phyloP scores from a whole-genome alignment of 2,797 vertebrate species.

The Monodelphis domestica region DNA sequence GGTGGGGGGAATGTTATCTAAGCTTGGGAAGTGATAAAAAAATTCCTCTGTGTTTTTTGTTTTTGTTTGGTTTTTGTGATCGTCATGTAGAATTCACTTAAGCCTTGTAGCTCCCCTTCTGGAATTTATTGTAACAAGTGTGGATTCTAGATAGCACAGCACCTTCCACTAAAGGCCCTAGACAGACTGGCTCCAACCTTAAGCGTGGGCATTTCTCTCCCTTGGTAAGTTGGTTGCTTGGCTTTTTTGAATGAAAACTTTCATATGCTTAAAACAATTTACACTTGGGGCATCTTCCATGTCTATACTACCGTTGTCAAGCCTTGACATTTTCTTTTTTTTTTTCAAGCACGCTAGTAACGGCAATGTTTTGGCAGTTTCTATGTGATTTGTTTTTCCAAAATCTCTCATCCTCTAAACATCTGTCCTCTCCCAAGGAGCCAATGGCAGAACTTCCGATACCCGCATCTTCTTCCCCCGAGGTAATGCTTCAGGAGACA shows the following conservation, averaged over 20 bases:
- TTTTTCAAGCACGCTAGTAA: conserved; percentile 68
- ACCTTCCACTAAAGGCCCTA: conserved; percentile 69
- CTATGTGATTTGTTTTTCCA: conserved; percentile 78
- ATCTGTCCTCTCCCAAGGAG: conserved; percentile 67
- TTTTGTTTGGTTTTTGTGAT: conserved; percentile 27
- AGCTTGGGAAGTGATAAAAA: conserved; percentile 47
- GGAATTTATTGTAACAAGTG: conserved; percentile 59
- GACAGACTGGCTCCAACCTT: conserved; percentile 67
- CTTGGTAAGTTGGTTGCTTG: conserved; percentile 57
- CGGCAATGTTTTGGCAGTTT: conserved; percentile 75
- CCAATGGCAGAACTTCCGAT: conserved; percentile 39
- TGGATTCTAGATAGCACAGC: conserved; percentile 67
- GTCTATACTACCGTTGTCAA: conserved; percentile 66
- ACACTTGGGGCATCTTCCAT: conserved; percentile 71
- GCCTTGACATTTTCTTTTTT: conserved; percentile 57
- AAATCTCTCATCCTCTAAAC: conserved; percentile 55
- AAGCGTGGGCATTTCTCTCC: conserved; percentile 73
- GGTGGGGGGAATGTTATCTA: conserved; percentile 45
- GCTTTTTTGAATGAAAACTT: conserved; percentile 71
- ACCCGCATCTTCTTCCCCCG: conserved; percentile 47
- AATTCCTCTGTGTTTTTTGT: neutral
- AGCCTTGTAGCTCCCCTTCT: conserved; percentile 45
- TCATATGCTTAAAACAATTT: conserved; percentile 64
- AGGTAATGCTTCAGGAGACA: conserved; percentile 33
- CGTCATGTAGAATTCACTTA: conserved; percentile 60